Evolutionary conservation across 2,888 invertebrate genomes (phyloP).

Genomic region (Dasypogon diadema): DNA sequence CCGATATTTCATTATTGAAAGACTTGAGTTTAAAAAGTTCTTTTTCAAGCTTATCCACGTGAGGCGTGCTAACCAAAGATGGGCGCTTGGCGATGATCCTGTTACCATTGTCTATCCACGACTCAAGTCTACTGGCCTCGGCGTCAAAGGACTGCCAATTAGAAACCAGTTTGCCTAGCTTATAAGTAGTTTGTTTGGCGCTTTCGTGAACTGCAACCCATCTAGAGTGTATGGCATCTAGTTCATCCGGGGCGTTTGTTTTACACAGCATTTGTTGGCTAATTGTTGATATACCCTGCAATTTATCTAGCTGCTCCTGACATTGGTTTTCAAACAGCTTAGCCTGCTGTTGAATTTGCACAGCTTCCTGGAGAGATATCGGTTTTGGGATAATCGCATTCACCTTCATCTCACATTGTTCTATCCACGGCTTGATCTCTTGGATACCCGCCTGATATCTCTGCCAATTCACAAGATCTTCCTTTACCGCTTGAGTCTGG

Average conservation of each 20-base stretch:
- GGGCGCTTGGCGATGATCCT: slow-evolving; percentile 73
- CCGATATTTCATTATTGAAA: slow-evolving; percentile 85
- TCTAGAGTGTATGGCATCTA: slow-evolving; percentile 84
- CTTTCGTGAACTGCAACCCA: slow-evolving; percentile 88
- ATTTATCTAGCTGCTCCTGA: slow-evolving; percentile 79
- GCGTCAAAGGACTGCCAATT: slow-evolving; percentile 87
- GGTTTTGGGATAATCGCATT: slow-evolving; percentile 75
- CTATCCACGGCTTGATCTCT: slow-evolving; percentile 89
- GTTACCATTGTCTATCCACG: slow-evolving; percentile 81
- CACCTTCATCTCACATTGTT: slow-evolving; percentile 86
- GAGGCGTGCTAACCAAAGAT: slow-evolving; percentile 76
- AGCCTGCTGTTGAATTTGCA: slow-evolving; percentile 79
- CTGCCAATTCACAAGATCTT: slow-evolving; percentile 87
- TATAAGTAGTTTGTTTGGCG: slow-evolving; percentile 82
- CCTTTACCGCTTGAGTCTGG: slow-evolving; percentile 80
- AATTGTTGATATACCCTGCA: slow-evolving; percentile 80
- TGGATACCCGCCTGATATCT: slow-evolving; percentile 83
- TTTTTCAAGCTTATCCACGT: slow-evolving; percentile 81
- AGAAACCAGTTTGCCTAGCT: slow-evolving; percentile 81
- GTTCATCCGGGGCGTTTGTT: slow-evolving; percentile 84
- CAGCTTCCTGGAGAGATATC: slow-evolving; percentile 83
- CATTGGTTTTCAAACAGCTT: slow-evolving; percentile 82
- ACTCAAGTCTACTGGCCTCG: slow-evolving; percentile 80
- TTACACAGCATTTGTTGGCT: slow-evolving; percentile 82
- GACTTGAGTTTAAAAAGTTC: slow-evolving; percentile 82